Evolutionary conservation across 2,797 vertebrate species (phyloP), one percentile per base, ranked within the genome.

Genomic region (Austrolebias charrua): DNA sequence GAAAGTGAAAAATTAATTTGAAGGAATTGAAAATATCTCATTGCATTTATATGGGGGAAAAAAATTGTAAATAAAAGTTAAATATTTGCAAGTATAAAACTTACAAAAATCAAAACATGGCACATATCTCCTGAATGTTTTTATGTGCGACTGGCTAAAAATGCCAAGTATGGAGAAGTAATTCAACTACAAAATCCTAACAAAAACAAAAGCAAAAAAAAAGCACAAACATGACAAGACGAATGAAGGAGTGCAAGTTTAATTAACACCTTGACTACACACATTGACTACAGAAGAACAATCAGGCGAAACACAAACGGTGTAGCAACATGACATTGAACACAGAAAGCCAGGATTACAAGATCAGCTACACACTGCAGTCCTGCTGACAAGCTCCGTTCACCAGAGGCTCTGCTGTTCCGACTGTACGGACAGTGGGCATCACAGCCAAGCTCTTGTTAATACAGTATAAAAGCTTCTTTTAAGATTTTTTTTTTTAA

Each of bases 241-340:
- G 7, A 33, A 29, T 38, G 5, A 24, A 63, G 4, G 29, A 29
- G 65, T 53, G 61, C 57, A 24, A 47, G 60, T 55, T 63, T 67
- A 86, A 85, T 77, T 58, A 80, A 73, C 66, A 71, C 71, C 76
- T 72, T 47, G 66, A 67, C 78, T 77, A 73, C 71, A 70, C 66
- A 71, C 71, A 74, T 72, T 47, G 66, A 67, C 78, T 77, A 73
- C 71, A 70, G 53, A 49, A 66, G 63, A 70, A 85, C 82, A 73
- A 74, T 70, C 60, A 81, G 63, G 73, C 78, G 65, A 78, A 78
- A 79, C 77, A 74, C 46, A 13, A 73, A 63, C 40, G 73, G 73
- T 74, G 65, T 65, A 75, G 73, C 68, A 76, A 80, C 76, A 66
- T 46, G 67, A 75, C 63, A 70, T 66, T 68, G 18, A 71, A 55